These are phyloP conservation scores for Coccyzus lansbergi DNA, from an alignment of 2,797 vertebrate genomes.

Conservation along the genomic window DNA sequence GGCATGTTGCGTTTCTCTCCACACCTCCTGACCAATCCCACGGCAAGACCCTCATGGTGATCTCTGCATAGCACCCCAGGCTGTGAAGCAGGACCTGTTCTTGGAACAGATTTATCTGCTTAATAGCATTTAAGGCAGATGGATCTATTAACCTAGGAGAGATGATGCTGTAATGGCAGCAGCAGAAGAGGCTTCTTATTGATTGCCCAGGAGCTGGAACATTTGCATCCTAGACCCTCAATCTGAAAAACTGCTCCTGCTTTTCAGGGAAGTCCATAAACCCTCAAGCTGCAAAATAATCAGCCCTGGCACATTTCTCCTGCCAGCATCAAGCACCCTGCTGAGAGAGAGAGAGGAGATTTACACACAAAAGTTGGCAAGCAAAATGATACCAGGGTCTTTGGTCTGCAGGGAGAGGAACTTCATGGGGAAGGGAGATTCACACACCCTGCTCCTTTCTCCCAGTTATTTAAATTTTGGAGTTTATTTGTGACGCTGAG, in stretches of 20 bases:
- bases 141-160: neutral
- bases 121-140: neutral
- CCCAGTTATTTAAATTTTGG: neutral
- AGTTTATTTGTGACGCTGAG: neutral
- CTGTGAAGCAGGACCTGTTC: neutral
- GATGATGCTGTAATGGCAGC: neutral
- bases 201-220: neutral
- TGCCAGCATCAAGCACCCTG: neutral
- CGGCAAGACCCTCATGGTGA: neutral
- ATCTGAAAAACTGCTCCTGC: neutral
- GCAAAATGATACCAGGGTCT: neutral
- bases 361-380: neutral
- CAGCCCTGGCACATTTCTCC: neutral
- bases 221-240: neutral
- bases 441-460: neutral
- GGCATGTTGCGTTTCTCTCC: neutral
- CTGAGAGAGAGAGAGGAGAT: neutral
- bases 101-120: neutral
- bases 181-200: neutral
- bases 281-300: neutral
- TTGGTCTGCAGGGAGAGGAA: neutral
- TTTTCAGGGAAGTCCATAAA: neutral
- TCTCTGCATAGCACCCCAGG: neutral
- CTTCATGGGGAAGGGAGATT: neutral
- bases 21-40: neutral